Conservation (phyloP, 2,113 vertebrate species). For the pig (Sus scrofa) region DNA sequence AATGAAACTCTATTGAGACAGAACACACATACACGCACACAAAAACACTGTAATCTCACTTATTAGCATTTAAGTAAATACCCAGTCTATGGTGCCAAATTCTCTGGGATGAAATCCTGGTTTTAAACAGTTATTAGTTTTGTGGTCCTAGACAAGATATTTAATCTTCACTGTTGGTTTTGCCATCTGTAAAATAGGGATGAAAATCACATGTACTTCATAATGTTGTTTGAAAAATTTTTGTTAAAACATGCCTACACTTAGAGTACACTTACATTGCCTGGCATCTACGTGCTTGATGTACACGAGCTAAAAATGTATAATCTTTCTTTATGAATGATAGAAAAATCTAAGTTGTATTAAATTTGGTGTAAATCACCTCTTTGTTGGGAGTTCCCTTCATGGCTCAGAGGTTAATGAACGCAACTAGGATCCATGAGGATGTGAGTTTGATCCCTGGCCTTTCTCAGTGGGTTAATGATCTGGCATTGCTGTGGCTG, state of each 20-base stretch:
- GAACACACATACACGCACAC: not conserved
- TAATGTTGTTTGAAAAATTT: not conserved
- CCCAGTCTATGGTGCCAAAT: too few species aligned
- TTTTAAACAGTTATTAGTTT: not conserved
- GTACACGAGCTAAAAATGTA: not conserved
- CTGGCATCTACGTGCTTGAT: not conserved
- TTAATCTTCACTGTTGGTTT: not conserved
- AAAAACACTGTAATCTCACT: not conserved
- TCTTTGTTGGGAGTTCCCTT: not conserved
- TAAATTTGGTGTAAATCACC: not conserved
- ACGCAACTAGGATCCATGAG: too few species aligned
- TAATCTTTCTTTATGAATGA: not conserved
- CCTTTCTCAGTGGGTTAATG: too few species aligned
- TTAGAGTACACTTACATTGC: not conserved
- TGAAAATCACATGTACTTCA: not conserved
- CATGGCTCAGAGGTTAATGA: too few species aligned
- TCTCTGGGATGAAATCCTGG: not conserved
- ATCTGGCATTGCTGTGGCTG: too few species aligned
- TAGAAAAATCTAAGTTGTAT: not conserved
- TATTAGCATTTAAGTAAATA: not conserved
- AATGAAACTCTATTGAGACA: not conserved
- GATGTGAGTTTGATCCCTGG: too few species aligned
- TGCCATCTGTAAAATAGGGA: not conserved
- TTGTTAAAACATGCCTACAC: not conserved
- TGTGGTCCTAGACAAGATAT: not conserved